Conservation (phyloP, 2,888 invertebrate species). For the Theristus sp. region DNA sequence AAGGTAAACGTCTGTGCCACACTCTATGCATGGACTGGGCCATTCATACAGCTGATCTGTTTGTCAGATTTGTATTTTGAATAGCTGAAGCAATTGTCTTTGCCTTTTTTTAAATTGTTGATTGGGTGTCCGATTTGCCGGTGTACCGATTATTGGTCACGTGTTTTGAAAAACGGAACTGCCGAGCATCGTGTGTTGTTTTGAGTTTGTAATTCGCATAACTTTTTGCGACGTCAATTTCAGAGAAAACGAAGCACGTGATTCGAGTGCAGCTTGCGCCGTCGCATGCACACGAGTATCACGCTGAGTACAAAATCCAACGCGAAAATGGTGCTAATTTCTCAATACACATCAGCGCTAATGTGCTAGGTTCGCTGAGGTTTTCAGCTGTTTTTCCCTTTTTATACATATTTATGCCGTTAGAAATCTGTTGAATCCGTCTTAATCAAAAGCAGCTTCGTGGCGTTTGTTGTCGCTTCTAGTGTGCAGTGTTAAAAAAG, state of each 20-base stretch:
- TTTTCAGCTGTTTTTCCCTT: not conserved
- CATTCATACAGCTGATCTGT: too few species aligned
- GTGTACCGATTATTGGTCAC: too few species aligned
- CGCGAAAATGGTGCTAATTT: not conserved
- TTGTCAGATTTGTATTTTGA: too few species aligned
- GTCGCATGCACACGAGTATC: not conserved
- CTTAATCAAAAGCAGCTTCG: too few species aligned
- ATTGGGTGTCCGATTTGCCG: too few species aligned
- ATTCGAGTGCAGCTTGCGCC: not conserved
- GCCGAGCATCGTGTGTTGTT: not conserved
- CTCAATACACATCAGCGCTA: not conserved
- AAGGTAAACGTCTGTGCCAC: too few species aligned
- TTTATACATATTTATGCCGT: too few species aligned
- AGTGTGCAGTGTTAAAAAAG: too few species aligned
- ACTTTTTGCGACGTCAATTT: not conserved
- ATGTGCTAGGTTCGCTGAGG: not conserved
- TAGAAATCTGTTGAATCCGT: too few species aligned
- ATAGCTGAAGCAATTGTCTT: too few species aligned
- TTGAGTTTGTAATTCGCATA: not conserved
- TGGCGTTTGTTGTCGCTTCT: too few species aligned
- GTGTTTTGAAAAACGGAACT: not conserved
- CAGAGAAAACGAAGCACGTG: not conserved
- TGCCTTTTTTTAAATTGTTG: not conserved
- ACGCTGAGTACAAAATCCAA: not conserved
- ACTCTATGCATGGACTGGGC: too few species aligned